Conservation (phyloP, 1,140 invertebrate species). For the Neomicropteryx cornuta region DNA sequence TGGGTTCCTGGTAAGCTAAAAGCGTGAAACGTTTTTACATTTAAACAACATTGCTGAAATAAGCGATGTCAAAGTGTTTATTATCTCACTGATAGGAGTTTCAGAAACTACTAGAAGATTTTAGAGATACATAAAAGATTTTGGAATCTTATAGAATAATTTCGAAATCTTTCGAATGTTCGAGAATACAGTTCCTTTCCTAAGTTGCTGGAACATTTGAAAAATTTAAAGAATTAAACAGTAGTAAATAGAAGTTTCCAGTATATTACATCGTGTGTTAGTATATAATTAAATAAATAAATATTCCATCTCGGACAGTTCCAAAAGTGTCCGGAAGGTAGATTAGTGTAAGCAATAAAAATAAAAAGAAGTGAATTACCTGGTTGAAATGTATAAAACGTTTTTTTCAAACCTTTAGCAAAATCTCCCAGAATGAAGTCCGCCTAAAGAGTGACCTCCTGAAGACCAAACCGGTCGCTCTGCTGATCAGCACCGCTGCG, state of each 20-base stretch:
- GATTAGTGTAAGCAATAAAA: background rate
- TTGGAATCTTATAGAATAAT: too few species aligned
- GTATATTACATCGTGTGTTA: background rate
- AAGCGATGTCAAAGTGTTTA: too few species aligned
- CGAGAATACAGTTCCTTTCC: too few species aligned
- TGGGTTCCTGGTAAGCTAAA: too few species aligned
- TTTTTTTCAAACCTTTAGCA: conserved; percentile 22
- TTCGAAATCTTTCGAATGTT: too few species aligned
- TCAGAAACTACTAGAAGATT: too few species aligned
- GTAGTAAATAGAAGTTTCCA: background rate
- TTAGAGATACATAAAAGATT: too few species aligned
- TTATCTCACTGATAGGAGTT: too few species aligned
- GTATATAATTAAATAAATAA: background rate
- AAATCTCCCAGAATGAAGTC: conserved; percentile 25
- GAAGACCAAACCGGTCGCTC: conserved; percentile 22
- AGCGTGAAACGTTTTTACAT: too few species aligned
- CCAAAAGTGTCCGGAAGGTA: background rate
- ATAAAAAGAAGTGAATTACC: background rate
- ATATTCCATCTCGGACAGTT: background rate
- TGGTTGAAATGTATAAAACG: too few species aligned
- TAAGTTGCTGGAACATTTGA: too few species aligned
- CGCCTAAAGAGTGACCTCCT: conserved; percentile 26
- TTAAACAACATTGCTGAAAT: too few species aligned
- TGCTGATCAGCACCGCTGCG: conserved; percentile 23
- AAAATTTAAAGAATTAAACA: background rate